phyloP scores from a whole-genome alignment of 2,113 vertebrate genomes.

The Australoheros scitulus region DNA sequence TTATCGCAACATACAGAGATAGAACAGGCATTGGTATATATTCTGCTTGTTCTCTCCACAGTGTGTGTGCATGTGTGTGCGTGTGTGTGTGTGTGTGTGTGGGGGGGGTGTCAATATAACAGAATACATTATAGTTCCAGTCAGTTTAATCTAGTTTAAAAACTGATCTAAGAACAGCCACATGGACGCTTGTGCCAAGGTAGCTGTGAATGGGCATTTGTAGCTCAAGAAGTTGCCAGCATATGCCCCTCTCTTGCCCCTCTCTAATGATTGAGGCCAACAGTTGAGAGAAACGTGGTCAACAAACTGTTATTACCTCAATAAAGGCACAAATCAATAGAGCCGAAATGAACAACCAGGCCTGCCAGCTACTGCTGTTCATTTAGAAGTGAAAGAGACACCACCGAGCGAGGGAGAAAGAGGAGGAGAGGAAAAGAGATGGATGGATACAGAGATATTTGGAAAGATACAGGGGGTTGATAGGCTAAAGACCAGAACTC shows the following conservation, averaged over 20 bases:
- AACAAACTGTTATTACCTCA: conserved; percentile 93
- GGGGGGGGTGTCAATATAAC: not conserved
- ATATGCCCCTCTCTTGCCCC: conserved; percentile 47
- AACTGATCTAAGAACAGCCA: conserved; percentile 32
- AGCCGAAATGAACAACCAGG: conserved; percentile 92
- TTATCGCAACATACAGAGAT: conserved; percentile 46
- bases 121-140: conserved; percentile 44
- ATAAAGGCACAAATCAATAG: conserved; percentile 94
- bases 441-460: conserved; percentile 70
- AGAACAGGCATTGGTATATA: conserved; percentile 40
- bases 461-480: conserved; percentile 72
- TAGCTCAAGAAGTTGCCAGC: conserved; percentile 54
- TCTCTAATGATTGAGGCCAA: conserved; percentile 87
- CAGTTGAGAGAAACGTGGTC: conserved; percentile 89
- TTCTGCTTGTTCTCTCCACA: conserved; percentile 16
- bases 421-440: conserved; percentile 55
- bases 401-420: conserved; percentile 43
- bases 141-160: conserved; percentile 40
- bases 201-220: conserved; percentile 42
- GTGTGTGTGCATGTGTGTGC: not conserved
- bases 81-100: not conserved
- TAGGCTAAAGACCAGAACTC: conserved; percentile 75
- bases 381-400: conserved; percentile 86
- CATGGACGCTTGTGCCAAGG: conserved; percentile 14
- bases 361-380: conserved; percentile 89